These are phyloP conservation scores for Telmatherina bonti DNA, from an alignment of 2,797 vertebrate genomes.

Conservation along the genomic window DNA sequence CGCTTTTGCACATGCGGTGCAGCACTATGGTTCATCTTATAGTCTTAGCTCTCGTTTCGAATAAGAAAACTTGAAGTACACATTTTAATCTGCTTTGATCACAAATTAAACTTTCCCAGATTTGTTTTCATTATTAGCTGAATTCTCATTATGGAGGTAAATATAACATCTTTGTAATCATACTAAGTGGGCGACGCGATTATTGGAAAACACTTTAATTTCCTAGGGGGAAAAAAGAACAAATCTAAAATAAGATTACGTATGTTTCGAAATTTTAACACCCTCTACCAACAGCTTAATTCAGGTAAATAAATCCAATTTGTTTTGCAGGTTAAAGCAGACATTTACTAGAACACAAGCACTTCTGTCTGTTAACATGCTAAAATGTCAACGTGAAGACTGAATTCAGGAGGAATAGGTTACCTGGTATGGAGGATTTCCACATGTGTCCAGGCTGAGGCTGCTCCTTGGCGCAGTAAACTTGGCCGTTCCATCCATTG, in stretches of 20 bases:
- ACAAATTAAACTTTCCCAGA: neutral
- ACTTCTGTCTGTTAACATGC: neutral
- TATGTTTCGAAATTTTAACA: no score
- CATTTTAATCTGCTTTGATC: neutral
- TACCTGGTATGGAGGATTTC: conserved; percentile 96
- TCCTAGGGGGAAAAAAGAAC: neutral
- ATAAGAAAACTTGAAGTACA: neutral
- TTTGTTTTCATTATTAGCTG: neutral
- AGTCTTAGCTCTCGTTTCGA: no score
- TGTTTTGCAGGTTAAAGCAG: conserved; percentile 13
- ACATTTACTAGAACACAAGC: neutral
- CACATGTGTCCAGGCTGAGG: conserved; percentile 93
- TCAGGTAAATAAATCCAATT: neutral
- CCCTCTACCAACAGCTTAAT: no score
- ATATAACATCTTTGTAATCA: neutral
- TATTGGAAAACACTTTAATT: neutral
- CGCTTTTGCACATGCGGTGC: conserved; percentile 22
- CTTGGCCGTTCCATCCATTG: conserved; percentile 95
- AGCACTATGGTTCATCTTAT: neutral
- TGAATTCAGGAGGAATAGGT: conserved; percentile 7
- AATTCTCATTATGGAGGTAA: neutral
- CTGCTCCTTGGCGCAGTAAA: conserved; percentile 98
- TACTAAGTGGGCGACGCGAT: neutral
- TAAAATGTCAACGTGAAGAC: conserved; percentile 13
- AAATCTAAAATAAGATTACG: neutral